A percentile compares a stretch with the other conserved stretches of the same genome.
These are phyloP conservation scores for Lasiurus borealis DNA, from an alignment of 2,113 vertebrate species.

Conservation along the genomic window DNA sequence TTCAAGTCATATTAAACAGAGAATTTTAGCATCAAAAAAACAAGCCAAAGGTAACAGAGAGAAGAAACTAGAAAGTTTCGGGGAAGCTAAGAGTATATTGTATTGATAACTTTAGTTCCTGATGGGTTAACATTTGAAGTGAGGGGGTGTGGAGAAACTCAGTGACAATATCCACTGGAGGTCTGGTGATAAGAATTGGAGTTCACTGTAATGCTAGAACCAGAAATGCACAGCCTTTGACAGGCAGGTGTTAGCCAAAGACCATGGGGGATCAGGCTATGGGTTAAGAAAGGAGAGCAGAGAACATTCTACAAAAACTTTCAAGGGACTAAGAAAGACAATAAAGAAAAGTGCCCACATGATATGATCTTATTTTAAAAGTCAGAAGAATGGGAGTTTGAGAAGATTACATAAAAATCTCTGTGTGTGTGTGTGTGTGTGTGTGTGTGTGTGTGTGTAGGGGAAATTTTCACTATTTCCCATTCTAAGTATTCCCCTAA, in stretches of 20 bases:
- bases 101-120: not conserved
- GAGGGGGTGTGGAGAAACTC: not conserved
- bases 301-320: slow-evolving; percentile 2
- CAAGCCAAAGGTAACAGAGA: not conserved
- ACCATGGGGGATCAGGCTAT: not conserved
- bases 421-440: no score
- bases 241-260: not conserved
- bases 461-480: not conserved
- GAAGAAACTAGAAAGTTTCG: not conserved
- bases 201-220: slow-evolving; percentile 37
- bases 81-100: not conserved
- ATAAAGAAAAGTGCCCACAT: not conserved
- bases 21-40: not conserved
- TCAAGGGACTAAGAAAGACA: not conserved
- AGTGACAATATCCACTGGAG: not conserved
- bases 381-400: not conserved
- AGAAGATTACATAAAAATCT: not conserved
- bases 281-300: not conserved
- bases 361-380: not conserved
- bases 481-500: not conserved
- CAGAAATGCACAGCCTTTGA: not conserved
- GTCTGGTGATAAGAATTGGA: not conserved
- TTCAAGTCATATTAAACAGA: not conserved
- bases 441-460: not conserved
- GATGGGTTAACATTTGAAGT: not conserved